A percentile compares a stretch with the other conserved stretches of the same genome.
Evolutionary conservation across 2,113 vertebrate species (phyloP).

Genomic region (Amblyornis subalaris): DNA sequence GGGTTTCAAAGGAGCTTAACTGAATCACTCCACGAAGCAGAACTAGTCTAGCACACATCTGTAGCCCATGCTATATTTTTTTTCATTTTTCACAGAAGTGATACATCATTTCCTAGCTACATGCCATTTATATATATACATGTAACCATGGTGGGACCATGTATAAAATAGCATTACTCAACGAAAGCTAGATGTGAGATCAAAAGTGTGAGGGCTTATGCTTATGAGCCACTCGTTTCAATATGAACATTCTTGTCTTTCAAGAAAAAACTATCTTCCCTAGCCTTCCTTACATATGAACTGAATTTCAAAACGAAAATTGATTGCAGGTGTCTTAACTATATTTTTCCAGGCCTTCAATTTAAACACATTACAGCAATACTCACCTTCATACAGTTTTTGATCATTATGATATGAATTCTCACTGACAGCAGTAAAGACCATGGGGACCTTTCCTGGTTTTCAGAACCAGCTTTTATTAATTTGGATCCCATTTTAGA

Average conservation of each 20-base stretch:
- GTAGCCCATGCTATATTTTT: not conserved
- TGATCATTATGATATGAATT: conserved; percentile 7
- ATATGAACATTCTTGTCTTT: not conserved
- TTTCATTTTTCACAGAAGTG: not conserved
- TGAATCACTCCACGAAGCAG: not conserved
- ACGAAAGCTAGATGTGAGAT: not conserved
- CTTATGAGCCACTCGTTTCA: not conserved
- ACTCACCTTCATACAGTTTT: conserved; percentile 5
- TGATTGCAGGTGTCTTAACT: conserved; percentile 62
- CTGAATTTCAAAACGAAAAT: conserved; percentile 60
- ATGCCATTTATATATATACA: not conserved
- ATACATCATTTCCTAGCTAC: not conserved
- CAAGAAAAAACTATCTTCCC: not conserved
- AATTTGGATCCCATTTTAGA: not conserved
- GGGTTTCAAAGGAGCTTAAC: not conserved
- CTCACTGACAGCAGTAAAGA: not conserved
- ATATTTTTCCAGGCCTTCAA: conserved; percentile 37
- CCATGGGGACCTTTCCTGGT: not conserved
- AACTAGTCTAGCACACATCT: not conserved
- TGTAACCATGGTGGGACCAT: not conserved
- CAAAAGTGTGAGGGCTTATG: not conserved
- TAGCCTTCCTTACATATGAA: not conserved
- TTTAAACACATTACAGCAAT: conserved; percentile 33
- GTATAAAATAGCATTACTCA: not conserved
- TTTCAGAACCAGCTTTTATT: not conserved